phyloP scores from a whole-genome alignment of 2,113 vertebrate genomes.

The Neopipo cinnamomea region DNA sequence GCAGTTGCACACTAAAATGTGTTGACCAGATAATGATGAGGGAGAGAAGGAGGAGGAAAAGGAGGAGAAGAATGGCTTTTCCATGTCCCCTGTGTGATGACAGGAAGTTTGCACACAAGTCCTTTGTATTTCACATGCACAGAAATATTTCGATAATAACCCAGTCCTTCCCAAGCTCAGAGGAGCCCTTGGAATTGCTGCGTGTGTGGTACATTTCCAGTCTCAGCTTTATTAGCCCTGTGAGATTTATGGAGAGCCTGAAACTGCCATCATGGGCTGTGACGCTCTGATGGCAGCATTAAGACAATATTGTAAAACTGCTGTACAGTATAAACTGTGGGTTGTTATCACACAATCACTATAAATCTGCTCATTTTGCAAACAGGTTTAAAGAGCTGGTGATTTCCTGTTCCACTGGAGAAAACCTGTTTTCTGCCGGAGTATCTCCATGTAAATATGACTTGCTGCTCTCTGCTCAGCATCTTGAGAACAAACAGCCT shows the following conservation, averaged over 20 bases:
- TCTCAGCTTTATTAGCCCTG: not conserved
- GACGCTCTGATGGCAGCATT: not conserved
- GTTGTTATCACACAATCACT: not conserved
- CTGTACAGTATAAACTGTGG: not conserved
- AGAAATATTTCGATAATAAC: not conserved
- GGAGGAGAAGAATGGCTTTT: not conserved
- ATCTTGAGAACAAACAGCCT: not conserved
- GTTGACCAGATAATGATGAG: rapidly evolving
- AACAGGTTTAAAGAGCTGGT: not conserved
- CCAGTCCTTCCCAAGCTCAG: not conserved
- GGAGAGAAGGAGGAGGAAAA: not conserved
- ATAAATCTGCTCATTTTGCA: not conserved
- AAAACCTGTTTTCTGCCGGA: not conserved
- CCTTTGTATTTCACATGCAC: not conserved
- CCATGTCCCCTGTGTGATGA: not conserved
- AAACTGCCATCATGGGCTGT: not conserved
- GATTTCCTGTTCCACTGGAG: not conserved
- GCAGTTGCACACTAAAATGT: not conserved
- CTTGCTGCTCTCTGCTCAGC: not conserved
- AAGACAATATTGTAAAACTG: not conserved
- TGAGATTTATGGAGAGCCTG: not conserved
- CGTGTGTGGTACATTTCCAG: not conserved
- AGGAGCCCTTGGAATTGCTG: not conserved
- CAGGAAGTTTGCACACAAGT: not conserved
- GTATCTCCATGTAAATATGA: not conserved